Evolutionary conservation across 1,140 invertebrate genomes (phyloP), one percentile per base, ranked within the genome.

Genomic region (Trachymyrmex cornetzi): DNA sequence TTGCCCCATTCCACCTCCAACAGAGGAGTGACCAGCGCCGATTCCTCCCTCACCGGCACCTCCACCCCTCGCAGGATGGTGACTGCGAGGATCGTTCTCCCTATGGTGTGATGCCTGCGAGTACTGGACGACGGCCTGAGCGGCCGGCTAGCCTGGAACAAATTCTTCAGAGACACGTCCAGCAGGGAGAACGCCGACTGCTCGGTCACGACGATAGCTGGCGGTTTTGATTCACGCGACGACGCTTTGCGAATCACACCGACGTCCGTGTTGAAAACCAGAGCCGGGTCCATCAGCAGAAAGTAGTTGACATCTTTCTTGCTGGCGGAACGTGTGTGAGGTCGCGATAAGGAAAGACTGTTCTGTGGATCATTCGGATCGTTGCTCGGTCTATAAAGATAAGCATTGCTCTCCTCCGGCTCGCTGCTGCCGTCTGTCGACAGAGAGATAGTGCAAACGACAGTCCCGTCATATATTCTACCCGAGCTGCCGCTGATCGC

Each of bases 1-100:
- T 91, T 91, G 34, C 93, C 93, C 95, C 94, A 95, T 72, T 95
- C 92, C n/a, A 95, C 92, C 67, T 95, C 94, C 7, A 95, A 69
- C 0, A 95, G 59, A 2, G 95, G 94, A 67, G 94, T 94, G 12
- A 95, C 92, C 44, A 94, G 64, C 4, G 94, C 94, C 6, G 95
- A 94, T 66, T 95, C 95, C 85, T 95, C 94, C 75, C 95, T 93
- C 9, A 95, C 92, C 9, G 95, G 95, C 53, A 95, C 89, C 87
- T 95, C 95, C 9, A 95, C 92, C 6, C 94, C 95, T 55, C 95
- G 66, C 0, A 95, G 81, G 1, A 95, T 85, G 2, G 92, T 95
- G 16, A 95, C 90, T 5, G 90, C 91, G 0, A 95, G 72, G 19
- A 94, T 75, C 71, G 94, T 93, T 53, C 92, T 94, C 6, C 92